Base-by-base conservation (phyloP, 2,113 vertebrate genomes). In the Dicentrarchus labrax region DNA sequence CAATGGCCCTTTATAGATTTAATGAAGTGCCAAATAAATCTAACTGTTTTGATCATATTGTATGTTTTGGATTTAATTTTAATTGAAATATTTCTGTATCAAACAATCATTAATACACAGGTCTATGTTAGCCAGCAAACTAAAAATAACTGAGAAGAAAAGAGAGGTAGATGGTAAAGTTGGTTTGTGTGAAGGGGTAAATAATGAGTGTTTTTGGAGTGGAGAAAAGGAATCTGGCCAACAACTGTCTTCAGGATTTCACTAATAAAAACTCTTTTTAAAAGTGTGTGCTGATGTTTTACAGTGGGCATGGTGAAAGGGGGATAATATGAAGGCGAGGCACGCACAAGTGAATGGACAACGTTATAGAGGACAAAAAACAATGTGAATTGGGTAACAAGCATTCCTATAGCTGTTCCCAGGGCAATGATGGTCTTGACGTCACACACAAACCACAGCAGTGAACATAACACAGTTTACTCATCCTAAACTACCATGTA, bases 341-440 rank as follows among this genome's bases (percentile, higher is more conserved):
- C 64, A 69, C 3, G 38, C n/a, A 54, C 60, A 12, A 62, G 39
- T 72, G 76, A 87, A 84, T 66, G 68, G 54, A 73, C 62, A 4
- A 13, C 1, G 9, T 51, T 24, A 11, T 21, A 71, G 71, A 47
- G 24, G n/a, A 77, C 16, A 66, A 68, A 78, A 57, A 80, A 72
- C 59, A 45, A 71, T 59, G 74, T 71, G 47, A 86, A 67, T 41
- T 48, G 65, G 64, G 61, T 90, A 86, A 88, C 80, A 74, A 78
- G 80, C 84, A 94, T 95, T 95, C 94, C 88, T 84, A n/a, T 72
- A 41, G 82, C 10, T 65, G 41, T 72, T 45, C 19, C 89, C 91
- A 86, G 87, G 78, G 90, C 67, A 83, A 92, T 68, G 67, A 65
- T 21, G 50, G 78, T 22, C 30, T 60, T 80, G 80, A 81, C 56